phyloP scores from a whole-genome alignment of 2,113 vertebrate species.

The Carassius carassius region DNA sequence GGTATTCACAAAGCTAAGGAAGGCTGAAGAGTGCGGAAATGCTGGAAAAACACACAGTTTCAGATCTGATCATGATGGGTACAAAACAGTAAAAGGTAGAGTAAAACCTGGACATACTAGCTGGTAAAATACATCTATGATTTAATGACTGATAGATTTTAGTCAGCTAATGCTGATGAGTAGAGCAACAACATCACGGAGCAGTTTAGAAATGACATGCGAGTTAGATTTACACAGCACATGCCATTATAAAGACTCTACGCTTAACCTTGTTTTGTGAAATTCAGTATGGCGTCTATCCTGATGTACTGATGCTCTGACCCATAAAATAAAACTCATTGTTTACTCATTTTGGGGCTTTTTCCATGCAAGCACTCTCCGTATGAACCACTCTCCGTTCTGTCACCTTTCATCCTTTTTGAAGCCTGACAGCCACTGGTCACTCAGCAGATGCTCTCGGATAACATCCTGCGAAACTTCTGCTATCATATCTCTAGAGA shows the following conservation, averaged over 20 bases:
- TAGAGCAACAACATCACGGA: not conserved
- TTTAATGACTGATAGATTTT: not conserved
- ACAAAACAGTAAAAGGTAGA: slow-evolving; percentile 56
- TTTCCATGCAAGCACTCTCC: not conserved
- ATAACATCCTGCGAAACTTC: not conserved
- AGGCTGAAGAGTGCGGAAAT: not conserved
- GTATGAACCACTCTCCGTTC: not conserved
- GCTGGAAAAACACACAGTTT: not conserved
- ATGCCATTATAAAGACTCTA: not conserved
- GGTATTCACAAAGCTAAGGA: slow-evolving; percentile 54
- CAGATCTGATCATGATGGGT: slow-evolving; percentile 48
- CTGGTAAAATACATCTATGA: slow-evolving; percentile 51
- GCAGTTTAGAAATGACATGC: not conserved
- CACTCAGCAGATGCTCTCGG: too few relatives aligned
- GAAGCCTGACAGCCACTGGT: not conserved
- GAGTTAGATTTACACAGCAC: not conserved
- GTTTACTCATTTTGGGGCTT: not conserved
- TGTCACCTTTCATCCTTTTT: not conserved
- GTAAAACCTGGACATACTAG: slow-evolving; percentile 65
- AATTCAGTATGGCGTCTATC: not conserved
- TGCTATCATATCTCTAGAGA: not conserved
- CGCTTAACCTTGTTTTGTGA: not conserved
- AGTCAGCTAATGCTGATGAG: not conserved
- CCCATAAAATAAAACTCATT: slow-evolving; percentile 47
- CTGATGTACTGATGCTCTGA: not conserved